These are phyloP conservation scores for Momotus momota DNA, from an alignment of 2,797 vertebrate genomes.

Conservation along the genomic window DNA sequence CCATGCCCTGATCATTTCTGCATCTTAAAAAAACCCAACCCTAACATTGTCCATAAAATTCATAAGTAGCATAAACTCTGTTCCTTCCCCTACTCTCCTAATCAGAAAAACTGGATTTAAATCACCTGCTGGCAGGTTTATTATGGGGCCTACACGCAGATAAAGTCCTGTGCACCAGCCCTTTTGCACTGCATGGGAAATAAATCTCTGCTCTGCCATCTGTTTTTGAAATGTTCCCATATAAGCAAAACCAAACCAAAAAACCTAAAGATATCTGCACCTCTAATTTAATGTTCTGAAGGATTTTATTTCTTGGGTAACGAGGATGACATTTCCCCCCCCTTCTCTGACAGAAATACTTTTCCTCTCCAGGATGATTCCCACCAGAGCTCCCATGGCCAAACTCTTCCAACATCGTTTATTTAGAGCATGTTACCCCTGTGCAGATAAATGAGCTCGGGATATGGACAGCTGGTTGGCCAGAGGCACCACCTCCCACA, in stretches of 20 bases:
- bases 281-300: background rate
- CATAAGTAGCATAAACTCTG: constrained; percentile 43
- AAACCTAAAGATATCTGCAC: background rate
- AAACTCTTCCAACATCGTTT: accelerated
- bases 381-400: background rate
- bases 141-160: constrained; percentile 54
- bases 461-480: background rate
- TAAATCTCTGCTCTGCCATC: constrained; percentile 63
- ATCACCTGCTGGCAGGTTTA: constrained; percentile 71
- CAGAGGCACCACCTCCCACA: background rate
- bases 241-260: constrained; percentile 2
- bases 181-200: constrained; percentile 25
- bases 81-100: constrained; percentile 35
- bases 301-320: background rate
- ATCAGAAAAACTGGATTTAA: constrained; percentile 59
- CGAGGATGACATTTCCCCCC: background rate
- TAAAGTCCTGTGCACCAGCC: constrained; percentile 63
- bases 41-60: constrained; percentile 25
- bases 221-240: constrained; percentile 41
- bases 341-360: background rate
- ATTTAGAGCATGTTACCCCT: background rate
- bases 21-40: background rate
- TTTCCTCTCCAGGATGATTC: background rate
- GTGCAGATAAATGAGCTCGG: accelerated
- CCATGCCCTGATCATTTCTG: constrained; percentile 10